Conservation (phyloP, 2,113 vertebrate species). For the Nanorana parkeri region DNA sequence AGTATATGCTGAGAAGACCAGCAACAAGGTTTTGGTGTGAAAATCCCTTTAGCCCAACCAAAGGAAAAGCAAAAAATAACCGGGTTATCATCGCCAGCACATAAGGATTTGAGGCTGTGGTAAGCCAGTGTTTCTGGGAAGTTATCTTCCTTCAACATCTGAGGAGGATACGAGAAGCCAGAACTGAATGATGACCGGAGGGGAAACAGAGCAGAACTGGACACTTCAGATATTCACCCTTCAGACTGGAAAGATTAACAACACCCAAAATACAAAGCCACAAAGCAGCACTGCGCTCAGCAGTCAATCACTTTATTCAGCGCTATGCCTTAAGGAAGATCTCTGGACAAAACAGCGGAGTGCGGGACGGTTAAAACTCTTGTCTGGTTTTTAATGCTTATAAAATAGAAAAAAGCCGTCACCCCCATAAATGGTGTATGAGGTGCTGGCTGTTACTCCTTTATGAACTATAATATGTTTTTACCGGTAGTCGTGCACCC, state of each 20-base stretch:
- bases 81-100: slow-evolving; percentile 70
- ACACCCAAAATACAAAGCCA: slow-evolving; percentile 33
- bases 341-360: too few species aligned
- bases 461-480: too few species aligned
- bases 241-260: slow-evolving; percentile 15
- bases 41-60: slow-evolving; percentile 63
- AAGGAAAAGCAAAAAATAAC: slow-evolving; percentile 68
- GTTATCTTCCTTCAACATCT: slow-evolving; percentile 72
- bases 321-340: too few species aligned
- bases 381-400: too few species aligned
- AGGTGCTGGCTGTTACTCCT: too few species aligned
- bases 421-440: too few species aligned
- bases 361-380: too few species aligned
- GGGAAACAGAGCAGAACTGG: slow-evolving; percentile 5
- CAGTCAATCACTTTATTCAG: neutral
- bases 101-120: slow-evolving; percentile 73
- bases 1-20: too few species aligned
- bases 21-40: neutral
- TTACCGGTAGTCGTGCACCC: too few species aligned
- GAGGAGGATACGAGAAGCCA: slow-evolving; percentile 2
- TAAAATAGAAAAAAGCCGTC: too few species aligned
- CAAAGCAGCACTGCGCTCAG: neutral
- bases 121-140: slow-evolving; percentile 55
- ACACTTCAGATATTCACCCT: neutral
- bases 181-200: neutral